phyloP scores from a whole-genome alignment of 1,140 invertebrate genomes.

The Drosophila paulistorum region DNA sequence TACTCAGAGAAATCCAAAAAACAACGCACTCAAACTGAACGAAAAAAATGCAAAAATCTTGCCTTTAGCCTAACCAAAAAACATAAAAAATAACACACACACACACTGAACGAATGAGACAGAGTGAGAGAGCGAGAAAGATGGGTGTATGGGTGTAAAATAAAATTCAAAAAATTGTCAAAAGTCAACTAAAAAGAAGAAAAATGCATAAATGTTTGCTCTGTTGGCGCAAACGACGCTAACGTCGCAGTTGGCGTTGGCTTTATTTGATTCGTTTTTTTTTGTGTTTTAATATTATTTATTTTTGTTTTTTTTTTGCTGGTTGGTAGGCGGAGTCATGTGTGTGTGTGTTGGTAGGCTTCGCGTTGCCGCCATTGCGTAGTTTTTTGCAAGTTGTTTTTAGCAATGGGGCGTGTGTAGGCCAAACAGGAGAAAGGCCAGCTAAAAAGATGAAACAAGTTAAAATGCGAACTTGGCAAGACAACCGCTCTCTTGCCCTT shows the following conservation, averaged over 20 bases:
- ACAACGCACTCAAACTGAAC: conserved; percentile 19
- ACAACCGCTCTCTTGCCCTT: not conserved
- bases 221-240: conserved; percentile 22
- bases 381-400: conserved; percentile 73
- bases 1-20: conserved; percentile 23
- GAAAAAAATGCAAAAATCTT: conserved; percentile 29
- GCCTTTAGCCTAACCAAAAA: conserved; percentile 54
- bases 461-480: conserved; percentile 7
- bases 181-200: conserved; percentile 71
- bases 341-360: conserved; percentile 53
- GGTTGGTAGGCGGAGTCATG: conserved; percentile 72
- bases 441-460: conserved; percentile 6
- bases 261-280: conserved; percentile 8
- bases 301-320: conserved; percentile 15
- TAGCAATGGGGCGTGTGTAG: conserved; percentile 77
- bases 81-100: conserved; percentile 25
- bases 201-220: conserved; percentile 15
- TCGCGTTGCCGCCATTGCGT: conserved; percentile 69
- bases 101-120: conserved; percentile 12
- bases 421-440: conserved; percentile 38
- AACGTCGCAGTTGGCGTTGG: not conserved
- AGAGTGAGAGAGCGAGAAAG: not conserved
- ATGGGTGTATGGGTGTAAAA: conserved; percentile 41
- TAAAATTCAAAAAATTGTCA: conserved; percentile 74
- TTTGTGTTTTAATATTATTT: conserved; percentile 1